A percentile compares a stretch with the other conserved stretches of the same genome.
Conservation (phyloP, 2,888 invertebrate species). For the Drosophila austrosaltans region DNA sequence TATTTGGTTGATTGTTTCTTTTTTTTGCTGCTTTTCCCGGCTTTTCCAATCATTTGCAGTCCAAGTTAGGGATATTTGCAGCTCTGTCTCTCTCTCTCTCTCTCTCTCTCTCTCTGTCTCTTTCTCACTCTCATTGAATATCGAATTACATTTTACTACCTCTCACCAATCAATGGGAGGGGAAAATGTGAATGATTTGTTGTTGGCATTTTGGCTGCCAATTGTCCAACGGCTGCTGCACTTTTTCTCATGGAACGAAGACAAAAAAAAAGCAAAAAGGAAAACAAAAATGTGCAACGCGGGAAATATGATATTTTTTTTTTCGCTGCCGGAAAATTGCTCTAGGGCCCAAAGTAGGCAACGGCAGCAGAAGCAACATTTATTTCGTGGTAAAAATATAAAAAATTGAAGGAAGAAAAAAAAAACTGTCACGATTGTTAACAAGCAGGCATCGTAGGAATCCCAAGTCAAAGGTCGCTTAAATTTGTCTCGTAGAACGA, state of each 20-base stretch:
- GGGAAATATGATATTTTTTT: slow-evolving; percentile 73
- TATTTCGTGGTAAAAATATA: slow-evolving; percentile 75
- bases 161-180: slow-evolving; percentile 68
- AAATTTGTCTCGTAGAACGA: slow-evolving; percentile 71
- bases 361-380: slow-evolving; percentile 23
- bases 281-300: slow-evolving; percentile 65
- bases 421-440: slow-evolving; percentile 73
- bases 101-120: slow-evolving; percentile 10
- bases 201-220: slow-evolving; percentile 78
- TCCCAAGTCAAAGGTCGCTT: slow-evolving; percentile 71
- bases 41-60: slow-evolving; percentile 16
- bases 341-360: slow-evolving; percentile 24
- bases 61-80: slow-evolving; percentile 17
- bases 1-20: slow-evolving; percentile 11
- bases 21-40: not conserved
- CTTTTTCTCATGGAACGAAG: slow-evolving; percentile 59
- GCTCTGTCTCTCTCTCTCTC: slow-evolving; percentile 7
- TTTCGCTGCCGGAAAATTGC: slow-evolving; percentile 52
- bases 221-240: slow-evolving; percentile 61
- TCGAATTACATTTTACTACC: slow-evolving; percentile 67
- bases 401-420: slow-evolving; percentile 42
- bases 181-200: slow-evolving; percentile 66
- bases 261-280: slow-evolving; percentile 47
- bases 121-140: slow-evolving; percentile 29
- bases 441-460: slow-evolving; percentile 57